Evolutionary conservation across 2,888 invertebrate genomes (phyloP).

Genomic region (Habrosyne pyritoides): DNA sequence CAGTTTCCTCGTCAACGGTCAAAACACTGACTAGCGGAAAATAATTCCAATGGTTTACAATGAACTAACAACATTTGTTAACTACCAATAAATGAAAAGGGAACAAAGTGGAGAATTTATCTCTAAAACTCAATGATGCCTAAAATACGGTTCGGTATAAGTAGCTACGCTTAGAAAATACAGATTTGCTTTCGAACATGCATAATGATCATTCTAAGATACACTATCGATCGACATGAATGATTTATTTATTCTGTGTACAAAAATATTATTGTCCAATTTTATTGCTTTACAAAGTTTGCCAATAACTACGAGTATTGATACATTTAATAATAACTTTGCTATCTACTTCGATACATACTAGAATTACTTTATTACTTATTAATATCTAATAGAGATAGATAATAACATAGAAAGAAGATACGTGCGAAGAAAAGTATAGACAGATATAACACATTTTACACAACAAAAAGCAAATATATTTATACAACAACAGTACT

Average conservation of each 20-base stretch:
- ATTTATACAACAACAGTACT: constrained; percentile 23
- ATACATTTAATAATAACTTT: not conserved
- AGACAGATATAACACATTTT: constrained; percentile 20
- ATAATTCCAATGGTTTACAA: not conserved
- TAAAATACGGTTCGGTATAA: not conserved
- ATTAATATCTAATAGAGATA: constrained; percentile 23
- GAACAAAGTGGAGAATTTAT: not conserved
- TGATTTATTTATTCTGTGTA: not conserved
- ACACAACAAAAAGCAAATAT: constrained; percentile 22
- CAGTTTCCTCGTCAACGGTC: not conserved
- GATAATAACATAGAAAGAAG: constrained; percentile 21
- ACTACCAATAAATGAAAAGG: not conserved
- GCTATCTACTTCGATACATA: not conserved
- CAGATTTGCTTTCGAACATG: not conserved
- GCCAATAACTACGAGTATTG: not conserved
- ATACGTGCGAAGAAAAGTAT: constrained; percentile 31
- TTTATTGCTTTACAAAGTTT: not conserved
- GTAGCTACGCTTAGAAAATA: not conserved
- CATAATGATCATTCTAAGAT: not conserved
- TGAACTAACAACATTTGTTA: not conserved
- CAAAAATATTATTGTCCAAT: not conserved
- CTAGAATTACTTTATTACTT: constrained; percentile 10
- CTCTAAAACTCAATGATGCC: not conserved
- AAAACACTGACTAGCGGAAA: not conserved
- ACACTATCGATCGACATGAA: not conserved